Evolutionary conservation across 2,797 vertebrate genomes (phyloP).

Genomic region (Spea hammondii): DNA sequence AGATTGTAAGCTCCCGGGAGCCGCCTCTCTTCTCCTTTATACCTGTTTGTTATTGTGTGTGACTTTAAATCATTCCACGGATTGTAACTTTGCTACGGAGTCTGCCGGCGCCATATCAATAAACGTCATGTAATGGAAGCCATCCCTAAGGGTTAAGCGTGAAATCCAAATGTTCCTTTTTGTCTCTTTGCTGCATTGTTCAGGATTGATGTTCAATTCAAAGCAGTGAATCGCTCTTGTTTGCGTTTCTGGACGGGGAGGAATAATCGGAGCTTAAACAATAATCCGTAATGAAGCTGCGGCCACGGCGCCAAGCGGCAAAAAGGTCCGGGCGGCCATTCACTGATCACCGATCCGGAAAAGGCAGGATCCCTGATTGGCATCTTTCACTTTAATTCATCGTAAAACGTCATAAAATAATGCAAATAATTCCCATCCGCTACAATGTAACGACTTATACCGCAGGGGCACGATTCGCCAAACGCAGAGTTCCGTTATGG

Average conservation of each 20-base stretch:
- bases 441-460: too few relatives aligned
- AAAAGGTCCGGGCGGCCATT: not conserved
- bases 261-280: not conserved
- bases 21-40: not conserved
- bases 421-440: too few relatives aligned
- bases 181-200: constrained; percentile 24
- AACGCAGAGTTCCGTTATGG: too few relatives aligned
- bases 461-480: too few relatives aligned
- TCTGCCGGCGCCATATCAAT: too few relatives aligned
- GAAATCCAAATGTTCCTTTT: constrained; percentile 1
- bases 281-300: not conserved
- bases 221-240: constrained; percentile 27
- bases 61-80: too few relatives aligned
- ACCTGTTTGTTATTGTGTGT: too few relatives aligned
- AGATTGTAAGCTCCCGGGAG: not conserved
- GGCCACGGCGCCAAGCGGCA: not conserved
- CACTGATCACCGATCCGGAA: not conserved
- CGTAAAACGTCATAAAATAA: too few relatives aligned
- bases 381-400: too few relatives aligned
- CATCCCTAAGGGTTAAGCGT: constrained; percentile 1
- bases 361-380: too few relatives aligned
- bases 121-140: not conserved
- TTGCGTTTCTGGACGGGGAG: not conserved
- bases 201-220: constrained; percentile 35
- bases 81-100: too few relatives aligned